Base-by-base conservation (phyloP, 2,797 vertebrate genomes). In the Anguilla megastoma region DNA sequence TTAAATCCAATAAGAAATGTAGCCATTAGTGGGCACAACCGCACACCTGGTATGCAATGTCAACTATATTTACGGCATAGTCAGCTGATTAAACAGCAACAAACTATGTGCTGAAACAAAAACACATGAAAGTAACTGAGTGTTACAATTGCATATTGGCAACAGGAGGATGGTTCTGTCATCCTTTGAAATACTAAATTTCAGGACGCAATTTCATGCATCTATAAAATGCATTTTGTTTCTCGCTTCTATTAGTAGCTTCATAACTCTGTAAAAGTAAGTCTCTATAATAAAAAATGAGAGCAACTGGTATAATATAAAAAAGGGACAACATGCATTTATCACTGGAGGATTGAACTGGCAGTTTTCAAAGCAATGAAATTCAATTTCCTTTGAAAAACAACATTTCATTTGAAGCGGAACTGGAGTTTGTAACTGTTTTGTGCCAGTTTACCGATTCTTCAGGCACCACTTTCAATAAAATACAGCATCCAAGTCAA, bases 211-310 rank as follows among this genome's bases (percentile, higher is more conserved):
- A 80, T 50, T 48, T 24, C 18, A 82, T 50, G 14, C 33, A n/a
- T 82, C 7, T 50, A 45, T 82, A 82, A n/a, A 82, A 82, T 48
- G 24, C 45, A 50, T 82, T 45, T 41, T 48, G 18, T 30, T 18
- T 82, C 21, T 82, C 6, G 33, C 8, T n/a, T 21, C 45, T 48
- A 24, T 18, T 21, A 18, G 36, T 18, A 18, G 36, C 76, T 21
- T 80, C 76, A 41, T 80, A 80, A 80, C 76, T 80, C 36, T 80
- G 76, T 41, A 80, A 80, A 80, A 33, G n/a, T 71, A 63, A 63
- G n/a, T 74, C 27, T 33, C 9, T 56, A 30, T 45, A 10, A 82
- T 21, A 45, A 50, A 45, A 6, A 80, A 76, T 76, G 74, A 76
- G 14, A 18, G 76, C 33, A 82, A 48, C 41, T 48, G 27, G 76